Conservation (phyloP, 2,888 invertebrate species). For the Slavum lentiscoides region DNA sequence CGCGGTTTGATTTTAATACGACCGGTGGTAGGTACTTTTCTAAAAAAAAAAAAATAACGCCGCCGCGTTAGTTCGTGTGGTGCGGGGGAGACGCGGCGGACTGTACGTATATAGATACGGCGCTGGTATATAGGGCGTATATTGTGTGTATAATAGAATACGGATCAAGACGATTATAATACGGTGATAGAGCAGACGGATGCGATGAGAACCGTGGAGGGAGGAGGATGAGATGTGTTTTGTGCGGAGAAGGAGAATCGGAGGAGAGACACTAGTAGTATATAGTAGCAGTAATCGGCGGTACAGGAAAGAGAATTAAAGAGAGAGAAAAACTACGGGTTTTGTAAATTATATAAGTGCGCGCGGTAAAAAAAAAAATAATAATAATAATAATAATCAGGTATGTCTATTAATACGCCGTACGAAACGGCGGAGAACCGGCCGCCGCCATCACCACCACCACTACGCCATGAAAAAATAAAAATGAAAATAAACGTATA, state of each 20-base stretch:
- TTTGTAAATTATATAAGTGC: conserved; percentile 16
- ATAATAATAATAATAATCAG: no score
- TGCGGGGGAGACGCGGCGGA: conserved; percentile 11
- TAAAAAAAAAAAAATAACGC: background rate
- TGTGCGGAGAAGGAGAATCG: background rate
- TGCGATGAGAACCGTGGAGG: background rate
- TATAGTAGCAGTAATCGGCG: no score
- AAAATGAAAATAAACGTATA: background rate
- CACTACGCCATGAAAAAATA: no score
- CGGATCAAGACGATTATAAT: no score
- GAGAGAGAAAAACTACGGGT: conserved; percentile 40
- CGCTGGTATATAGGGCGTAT: no score
- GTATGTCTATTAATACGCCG: conserved; percentile 39
- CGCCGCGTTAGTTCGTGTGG: background rate
- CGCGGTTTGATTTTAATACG: conserved; percentile 10
- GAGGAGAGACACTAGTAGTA: background rate
- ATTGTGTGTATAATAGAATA: no score
- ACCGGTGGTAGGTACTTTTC: background rate
- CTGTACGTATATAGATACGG: background rate
- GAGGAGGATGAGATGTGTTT: background rate
- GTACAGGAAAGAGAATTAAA: no score
- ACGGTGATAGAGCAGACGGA: no score
- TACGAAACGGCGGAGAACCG: conserved; percentile 16
- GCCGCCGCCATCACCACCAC: background rate
- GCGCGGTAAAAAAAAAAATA: conserved; percentile 28